These are phyloP conservation scores for Trialeurodes vaporariorum DNA, from an alignment of 1,140 invertebrate genomes.

Conservation along the genomic window DNA sequence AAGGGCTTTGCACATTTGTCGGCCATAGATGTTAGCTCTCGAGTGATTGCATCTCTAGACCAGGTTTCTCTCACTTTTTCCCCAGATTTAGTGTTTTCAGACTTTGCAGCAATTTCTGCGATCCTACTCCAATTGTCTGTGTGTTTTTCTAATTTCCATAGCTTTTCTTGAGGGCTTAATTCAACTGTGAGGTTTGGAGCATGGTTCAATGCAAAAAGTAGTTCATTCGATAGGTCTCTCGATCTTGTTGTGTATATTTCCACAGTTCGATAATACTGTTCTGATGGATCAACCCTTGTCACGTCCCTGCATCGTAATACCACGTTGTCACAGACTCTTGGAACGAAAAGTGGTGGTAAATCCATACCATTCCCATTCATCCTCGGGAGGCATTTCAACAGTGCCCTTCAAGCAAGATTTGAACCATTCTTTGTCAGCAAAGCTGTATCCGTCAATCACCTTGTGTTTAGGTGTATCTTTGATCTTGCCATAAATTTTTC, in stretches of 20 bases:
- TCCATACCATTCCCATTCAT: background rate
- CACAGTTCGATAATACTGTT: background rate
- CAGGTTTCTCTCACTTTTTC: background rate
- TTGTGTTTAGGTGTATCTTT: no score
- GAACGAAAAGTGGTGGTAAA: background rate
- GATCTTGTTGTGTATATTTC: background rate
- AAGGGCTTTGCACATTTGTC: background rate
- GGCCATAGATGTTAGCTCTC: background rate
- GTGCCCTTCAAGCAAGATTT: background rate
- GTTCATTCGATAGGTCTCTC: background rate
- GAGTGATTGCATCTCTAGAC: background rate
- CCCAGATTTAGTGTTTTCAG: background rate
- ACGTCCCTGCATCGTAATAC: background rate
- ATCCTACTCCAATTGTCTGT: background rate
- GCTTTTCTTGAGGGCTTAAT: background rate
- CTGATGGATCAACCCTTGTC: background rate
- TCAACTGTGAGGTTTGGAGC: background rate
- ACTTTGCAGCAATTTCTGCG: background rate
- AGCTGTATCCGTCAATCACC: no score
- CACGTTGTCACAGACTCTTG: background rate
- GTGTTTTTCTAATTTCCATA: background rate
- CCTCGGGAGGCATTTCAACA: background rate
- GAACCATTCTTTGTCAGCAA: no score
- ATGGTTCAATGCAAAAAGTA: background rate
- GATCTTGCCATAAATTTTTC: no score